Evolutionary conservation across 2,113 vertebrate species (phyloP).

Genomic region (Scopus umbretta): DNA sequence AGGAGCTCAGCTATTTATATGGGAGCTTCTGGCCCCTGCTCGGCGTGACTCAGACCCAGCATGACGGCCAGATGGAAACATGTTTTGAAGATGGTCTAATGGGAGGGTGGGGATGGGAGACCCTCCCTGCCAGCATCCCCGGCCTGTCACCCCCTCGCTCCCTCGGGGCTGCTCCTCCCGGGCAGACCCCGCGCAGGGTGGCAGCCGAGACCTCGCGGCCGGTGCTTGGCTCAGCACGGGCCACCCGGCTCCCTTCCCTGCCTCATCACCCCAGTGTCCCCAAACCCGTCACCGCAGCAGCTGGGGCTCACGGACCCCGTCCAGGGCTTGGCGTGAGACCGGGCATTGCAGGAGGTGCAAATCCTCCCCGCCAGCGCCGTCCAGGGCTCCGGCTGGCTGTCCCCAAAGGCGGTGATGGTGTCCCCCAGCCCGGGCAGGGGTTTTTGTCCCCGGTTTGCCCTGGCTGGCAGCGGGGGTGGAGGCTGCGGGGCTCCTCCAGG

Average conservation of each 20-base stretch:
- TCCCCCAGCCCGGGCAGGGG: neutral
- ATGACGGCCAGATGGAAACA: neutral
- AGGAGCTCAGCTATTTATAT: neutral
- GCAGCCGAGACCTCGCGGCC: neutral
- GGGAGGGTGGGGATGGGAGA: neutral
- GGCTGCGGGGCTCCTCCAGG: neutral
- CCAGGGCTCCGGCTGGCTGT: neutral
- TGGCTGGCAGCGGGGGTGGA: neutral
- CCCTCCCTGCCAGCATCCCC: conserved; percentile 9
- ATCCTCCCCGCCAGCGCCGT: fast-evolving
- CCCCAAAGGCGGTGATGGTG: neutral
- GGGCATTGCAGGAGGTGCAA: neutral
- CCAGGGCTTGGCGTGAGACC: neutral
- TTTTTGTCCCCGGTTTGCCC: neutral
- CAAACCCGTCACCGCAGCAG: fast-evolving
- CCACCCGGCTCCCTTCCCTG: fast-evolving
- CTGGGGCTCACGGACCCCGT: fast-evolving
- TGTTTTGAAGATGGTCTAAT: neutral
- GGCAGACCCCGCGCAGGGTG: fast-evolving
- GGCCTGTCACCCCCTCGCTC: neutral
- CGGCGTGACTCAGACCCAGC: neutral
- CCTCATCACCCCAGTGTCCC: neutral
- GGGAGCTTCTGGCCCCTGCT: neutral
- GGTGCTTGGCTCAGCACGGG: fast-evolving
- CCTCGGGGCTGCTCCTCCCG: neutral